Evolutionary conservation across 2,888 invertebrate genomes (phyloP).

Genomic region (Allacma fusca): DNA sequence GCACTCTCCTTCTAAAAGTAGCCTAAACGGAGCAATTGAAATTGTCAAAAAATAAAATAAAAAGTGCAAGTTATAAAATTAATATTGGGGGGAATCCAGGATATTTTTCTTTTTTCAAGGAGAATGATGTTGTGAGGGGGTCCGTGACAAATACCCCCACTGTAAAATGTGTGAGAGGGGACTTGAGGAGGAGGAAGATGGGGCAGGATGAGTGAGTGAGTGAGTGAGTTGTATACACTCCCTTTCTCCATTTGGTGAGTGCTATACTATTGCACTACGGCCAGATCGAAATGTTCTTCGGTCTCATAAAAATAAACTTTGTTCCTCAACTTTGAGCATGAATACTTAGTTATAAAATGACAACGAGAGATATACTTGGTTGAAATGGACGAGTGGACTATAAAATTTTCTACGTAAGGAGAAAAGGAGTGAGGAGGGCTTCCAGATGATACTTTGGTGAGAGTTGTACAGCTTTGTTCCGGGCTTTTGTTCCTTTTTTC

Average conservation of each 20-base stretch:
- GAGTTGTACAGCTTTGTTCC: slow-evolving; percentile 17
- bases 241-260: not conserved
- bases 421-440: slow-evolving; percentile 6
- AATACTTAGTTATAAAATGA: slow-evolving; percentile 29
- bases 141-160: not conserved
- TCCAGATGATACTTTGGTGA: slow-evolving; percentile 4
- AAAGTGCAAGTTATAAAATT: no score
- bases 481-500: slow-evolving; percentile 15
- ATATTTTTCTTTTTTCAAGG: no score
- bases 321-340: slow-evolving; percentile 8
- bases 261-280: not conserved
- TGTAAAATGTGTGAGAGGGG: not conserved
- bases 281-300: slow-evolving; percentile 11
- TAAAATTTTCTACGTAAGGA: slow-evolving; percentile 14
- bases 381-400: slow-evolving; percentile 8
- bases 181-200: not conserved
- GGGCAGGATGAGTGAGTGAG: not conserved
- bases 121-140: no score
- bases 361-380: slow-evolving; percentile 2
- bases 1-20: no score
- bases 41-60: no score
- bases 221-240: not conserved
- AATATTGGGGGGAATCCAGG: no score
- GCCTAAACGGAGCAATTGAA: no score
- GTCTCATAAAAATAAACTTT: slow-evolving; percentile 36